Evolutionary conservation across 1,140 invertebrate genomes (phyloP).

Genomic region (Carcinoscorpius rotundicauda): DNA sequence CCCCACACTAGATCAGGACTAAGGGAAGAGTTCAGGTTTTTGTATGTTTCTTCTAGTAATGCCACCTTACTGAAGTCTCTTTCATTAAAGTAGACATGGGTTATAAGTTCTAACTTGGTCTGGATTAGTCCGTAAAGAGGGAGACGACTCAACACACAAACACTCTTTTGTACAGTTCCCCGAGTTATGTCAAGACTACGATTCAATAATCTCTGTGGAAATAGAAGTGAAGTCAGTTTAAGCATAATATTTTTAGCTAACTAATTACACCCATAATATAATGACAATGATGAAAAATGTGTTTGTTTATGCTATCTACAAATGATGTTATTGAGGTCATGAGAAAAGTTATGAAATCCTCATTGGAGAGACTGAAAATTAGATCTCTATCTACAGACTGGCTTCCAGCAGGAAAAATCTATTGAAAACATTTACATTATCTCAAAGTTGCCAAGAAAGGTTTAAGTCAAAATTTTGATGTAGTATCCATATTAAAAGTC

Average conservation of each 20-base stretch:
- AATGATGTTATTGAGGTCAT: too few relatives aligned
- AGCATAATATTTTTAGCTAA: neutral
- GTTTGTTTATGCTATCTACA: too few relatives aligned
- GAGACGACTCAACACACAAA: constrained; percentile 74
- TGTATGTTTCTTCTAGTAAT: constrained; percentile 81
- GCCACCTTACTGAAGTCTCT: constrained; percentile 56
- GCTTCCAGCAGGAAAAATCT: too few relatives aligned
- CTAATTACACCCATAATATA: too few relatives aligned
- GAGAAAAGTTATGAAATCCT: too few relatives aligned
- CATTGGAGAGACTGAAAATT: too few relatives aligned
- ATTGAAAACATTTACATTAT: too few relatives aligned
- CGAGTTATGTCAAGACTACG: constrained; percentile 94
- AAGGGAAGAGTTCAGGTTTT: constrained; percentile 79
- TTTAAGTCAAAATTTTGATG: too few relatives aligned
- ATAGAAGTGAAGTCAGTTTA: neutral
- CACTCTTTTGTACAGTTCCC: constrained; percentile 86
- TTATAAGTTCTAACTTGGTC: constrained; percentile 88
- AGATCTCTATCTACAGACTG: too few relatives aligned
- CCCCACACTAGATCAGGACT: constrained; percentile 47
- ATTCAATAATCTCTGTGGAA: constrained; percentile 69
- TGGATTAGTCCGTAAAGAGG: constrained; percentile 86
- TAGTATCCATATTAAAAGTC: too few relatives aligned
- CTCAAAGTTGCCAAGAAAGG: too few relatives aligned
- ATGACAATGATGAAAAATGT: too few relatives aligned
- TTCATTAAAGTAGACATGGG: constrained; percentile 92